Evolutionary conservation across 64 coral and sea anemone species (phyloP), one percentile per base, ranked within the genome.

Genomic region (Orbicella faveolata): DNA sequence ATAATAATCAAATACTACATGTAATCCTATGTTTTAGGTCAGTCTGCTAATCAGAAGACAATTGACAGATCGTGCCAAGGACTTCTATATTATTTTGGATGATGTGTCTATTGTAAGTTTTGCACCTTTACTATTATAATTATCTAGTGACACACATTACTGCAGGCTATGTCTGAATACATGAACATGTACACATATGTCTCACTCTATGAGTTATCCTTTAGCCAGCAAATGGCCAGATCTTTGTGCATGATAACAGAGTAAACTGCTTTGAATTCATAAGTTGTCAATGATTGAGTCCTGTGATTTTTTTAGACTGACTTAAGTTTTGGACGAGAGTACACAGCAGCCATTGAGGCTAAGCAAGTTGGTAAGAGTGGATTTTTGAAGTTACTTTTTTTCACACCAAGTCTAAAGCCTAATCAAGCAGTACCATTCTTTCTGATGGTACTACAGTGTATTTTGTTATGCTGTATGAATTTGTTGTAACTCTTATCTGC

Each of bases 101-200:
- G 97, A 99, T 94, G 97, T 99, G 30, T 99, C 97, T 33, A 96
- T 99, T 89, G 97, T 99, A 92, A 90, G 97, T 99, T 39, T 0
- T 6, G 0, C 6, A 12, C 37, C 30, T 33, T 19, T 48, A 6
- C 39, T 48, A 48, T 6, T 48, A 48, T 13, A 35, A 15, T 6
- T 33, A 30, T 76, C 33, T 3, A 18, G 17, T 64, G 21, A 64
- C 25, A 39, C 52, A 70, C 53, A 11, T 87, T 39, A 41, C 4
- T 36, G 23, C 12, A 8, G 62, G 16, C 4, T 72, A 34, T 20
- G 21, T 19, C 30, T 30, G 30, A 30, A 30, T 30, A 30, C 30
- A 30, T 30, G 30, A 30, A 30, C 30, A 30, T 30, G 30, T 30
- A 30, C 30, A 30, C 30, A 34, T 19, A 12, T 64, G 7, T 39